Percentiles rank a stretch among this genome's conserved stretches.
Evolutionary conservation across 1,140 invertebrate species (phyloP).

Genomic region (Neodiprion fabricii): DNA sequence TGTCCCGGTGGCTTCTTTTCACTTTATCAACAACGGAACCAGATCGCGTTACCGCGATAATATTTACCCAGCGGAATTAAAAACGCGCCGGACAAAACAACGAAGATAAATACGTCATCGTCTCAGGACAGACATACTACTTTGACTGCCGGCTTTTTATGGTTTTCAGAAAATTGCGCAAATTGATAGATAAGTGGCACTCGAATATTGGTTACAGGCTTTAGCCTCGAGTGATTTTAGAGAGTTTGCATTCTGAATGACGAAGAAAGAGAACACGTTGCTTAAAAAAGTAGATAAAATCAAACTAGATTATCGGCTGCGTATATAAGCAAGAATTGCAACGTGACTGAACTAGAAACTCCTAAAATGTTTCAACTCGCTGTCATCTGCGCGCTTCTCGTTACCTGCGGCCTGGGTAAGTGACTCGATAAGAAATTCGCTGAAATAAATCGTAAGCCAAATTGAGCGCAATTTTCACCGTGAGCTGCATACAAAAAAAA

Average conservation of each 20-base stretch:
- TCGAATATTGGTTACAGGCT: not conserved
- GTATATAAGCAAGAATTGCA: slow-evolving; percentile 1
- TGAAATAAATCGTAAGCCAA: too few relatives aligned
- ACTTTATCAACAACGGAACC: too few relatives aligned
- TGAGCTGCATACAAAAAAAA: too few relatives aligned
- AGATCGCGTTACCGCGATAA: too few relatives aligned
- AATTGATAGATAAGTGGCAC: not conserved
- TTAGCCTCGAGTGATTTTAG: not conserved
- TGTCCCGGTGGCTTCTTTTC: too few relatives aligned
- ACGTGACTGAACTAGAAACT: not conserved
- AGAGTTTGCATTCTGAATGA: not conserved
- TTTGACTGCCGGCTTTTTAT: not conserved
- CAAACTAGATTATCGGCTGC: not conserved
- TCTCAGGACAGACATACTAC: too few relatives aligned
- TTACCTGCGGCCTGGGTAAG: slow-evolving; percentile 21
- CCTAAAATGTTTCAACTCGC: not conserved
- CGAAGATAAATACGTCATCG: too few relatives aligned
- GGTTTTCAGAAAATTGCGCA: not conserved
- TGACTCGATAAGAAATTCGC: not conserved
- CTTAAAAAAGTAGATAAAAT: not conserved
- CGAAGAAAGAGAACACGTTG: too few relatives aligned
- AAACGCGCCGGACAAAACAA: too few relatives aligned
- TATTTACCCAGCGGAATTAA: too few relatives aligned
- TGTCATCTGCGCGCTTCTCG: slow-evolving; percentile 3
- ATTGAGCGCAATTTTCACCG: too few relatives aligned